Base-by-base conservation (phyloP, 1,140 invertebrate genomes). In the Drosophila ohnishii region DNA sequence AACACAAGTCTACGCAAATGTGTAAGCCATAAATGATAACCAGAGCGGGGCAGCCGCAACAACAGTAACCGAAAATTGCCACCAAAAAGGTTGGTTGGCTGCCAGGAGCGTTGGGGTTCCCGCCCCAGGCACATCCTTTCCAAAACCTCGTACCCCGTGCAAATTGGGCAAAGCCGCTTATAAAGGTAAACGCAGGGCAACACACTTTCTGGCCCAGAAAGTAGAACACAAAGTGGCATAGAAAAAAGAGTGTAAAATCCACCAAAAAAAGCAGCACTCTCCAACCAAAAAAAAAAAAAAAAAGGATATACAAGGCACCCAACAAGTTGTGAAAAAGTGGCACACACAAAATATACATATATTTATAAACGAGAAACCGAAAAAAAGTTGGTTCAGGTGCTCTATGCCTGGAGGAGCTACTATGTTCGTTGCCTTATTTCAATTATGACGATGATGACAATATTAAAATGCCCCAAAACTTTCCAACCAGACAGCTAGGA, bases 21-120 rank as follows among this genome's bases (percentile, higher is more conserved):
- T 88, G 80, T 87, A 84, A 84, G 80, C 84, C 84, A 88, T 88
- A 88, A 88, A 88, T 89, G 80, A 88, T 84, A 87, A 87, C 84
- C 82, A 73, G 2, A 34, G 11, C 16, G 16, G 50, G 50, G 79
- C 58, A 70, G 72, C 81, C 76, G 19, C 80, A 84, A 61, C 80
- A 47, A 71, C 59, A 51, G 50, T 55, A 55, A 69, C 61, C 67
- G 65, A 70, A 55, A 63, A 59, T 63, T 59, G 62, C 59, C 73
- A 44, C 44, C 60, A 57, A 51, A 30, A 57, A 51, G 65, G 48
- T 57, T 37, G 63, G 57, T 62, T 63, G 60, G 28, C 32, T 16
- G 59, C 59, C 47, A 28, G 32, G 11, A 10, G 32, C 63, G 28
- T 30, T 25, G 16, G 34, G 22, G 22, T 22, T 22, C 22, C 22